Conservation (phyloP, 2,113 vertebrate genomes). For the Corythornis madagascariensis region DNA sequence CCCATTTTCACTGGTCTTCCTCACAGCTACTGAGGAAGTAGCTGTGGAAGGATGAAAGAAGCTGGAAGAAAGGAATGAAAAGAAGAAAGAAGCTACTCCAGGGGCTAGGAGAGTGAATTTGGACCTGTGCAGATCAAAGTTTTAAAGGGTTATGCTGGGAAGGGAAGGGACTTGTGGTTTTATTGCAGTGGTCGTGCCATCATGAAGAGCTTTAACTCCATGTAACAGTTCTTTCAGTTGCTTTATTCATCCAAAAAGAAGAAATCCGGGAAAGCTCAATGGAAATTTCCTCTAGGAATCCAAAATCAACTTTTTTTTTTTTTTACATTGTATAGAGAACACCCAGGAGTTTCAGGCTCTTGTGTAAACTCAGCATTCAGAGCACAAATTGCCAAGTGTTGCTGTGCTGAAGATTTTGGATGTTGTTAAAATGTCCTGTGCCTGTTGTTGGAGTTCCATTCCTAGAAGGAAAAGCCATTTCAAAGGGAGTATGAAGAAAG, state of each 20-base stretch:
- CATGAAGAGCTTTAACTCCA: background rate
- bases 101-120: background rate
- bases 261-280: constrained; percentile 63
- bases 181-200: background rate
- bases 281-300: constrained; percentile 65
- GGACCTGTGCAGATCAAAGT: background rate
- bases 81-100: background rate
- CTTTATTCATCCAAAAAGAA: constrained; percentile 41
- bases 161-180: background rate
- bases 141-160: background rate
- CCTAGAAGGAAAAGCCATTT: constrained; percentile 49
- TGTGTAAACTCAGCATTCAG: constrained; percentile 47
- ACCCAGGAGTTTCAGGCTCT: constrained; percentile 61
- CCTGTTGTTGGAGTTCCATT: constrained; percentile 29
- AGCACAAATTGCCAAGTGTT: constrained; percentile 35
- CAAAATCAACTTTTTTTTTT: constrained; percentile 60
- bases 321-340: constrained; percentile 23
- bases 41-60: no score
- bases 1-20: background rate
- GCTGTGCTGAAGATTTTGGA: constrained; percentile 18
- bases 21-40: background rate
- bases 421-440: constrained; percentile 10
- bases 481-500: background rate
- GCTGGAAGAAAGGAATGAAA: no score
- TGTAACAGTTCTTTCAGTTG: constrained; percentile 24